These are phyloP conservation scores for Plectus sambesii DNA, from an alignment of 1,140 invertebrate species.

Conservation along the genomic window DNA sequence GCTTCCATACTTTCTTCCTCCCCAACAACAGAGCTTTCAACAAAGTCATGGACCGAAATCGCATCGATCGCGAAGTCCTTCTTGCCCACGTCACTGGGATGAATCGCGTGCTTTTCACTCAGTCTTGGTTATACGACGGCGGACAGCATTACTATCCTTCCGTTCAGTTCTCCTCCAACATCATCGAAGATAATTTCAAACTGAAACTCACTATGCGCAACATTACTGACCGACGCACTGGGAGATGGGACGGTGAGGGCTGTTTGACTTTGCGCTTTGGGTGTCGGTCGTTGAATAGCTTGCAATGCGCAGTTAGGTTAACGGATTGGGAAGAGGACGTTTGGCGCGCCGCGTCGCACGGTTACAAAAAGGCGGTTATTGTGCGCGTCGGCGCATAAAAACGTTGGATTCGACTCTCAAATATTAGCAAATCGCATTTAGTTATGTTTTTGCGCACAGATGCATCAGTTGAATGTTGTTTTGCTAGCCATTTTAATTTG, in stretches of 20 bases:
- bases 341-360: no score
- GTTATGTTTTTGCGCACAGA: no score
- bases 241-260: conserved; percentile 33
- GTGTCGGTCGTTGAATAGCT: no score
- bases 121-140: conserved; percentile 43
- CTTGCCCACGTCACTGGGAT: conserved; percentile 43
- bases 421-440: no score
- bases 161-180: conserved; percentile 42
- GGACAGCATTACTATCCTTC: conserved; percentile 44
- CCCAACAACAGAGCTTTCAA: conserved; percentile 42
- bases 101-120: conserved; percentile 42
- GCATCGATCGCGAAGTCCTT: conserved; percentile 43
- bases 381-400: background rate
- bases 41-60: conserved; percentile 41
- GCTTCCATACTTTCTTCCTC: conserved; percentile 44
- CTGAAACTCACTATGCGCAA: conserved; percentile 42
- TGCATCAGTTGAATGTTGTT: no score
- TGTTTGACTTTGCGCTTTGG: background rate
- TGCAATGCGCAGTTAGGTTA: no score
- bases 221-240: conserved; percentile 43
- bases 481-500: no score
- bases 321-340: no score
- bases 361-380: no score
- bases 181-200: conserved; percentile 45
- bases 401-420: no score